These are phyloP conservation scores for Metalampra italica DNA, from an alignment of 2,888 invertebrate species.

Conservation along the genomic window DNA sequence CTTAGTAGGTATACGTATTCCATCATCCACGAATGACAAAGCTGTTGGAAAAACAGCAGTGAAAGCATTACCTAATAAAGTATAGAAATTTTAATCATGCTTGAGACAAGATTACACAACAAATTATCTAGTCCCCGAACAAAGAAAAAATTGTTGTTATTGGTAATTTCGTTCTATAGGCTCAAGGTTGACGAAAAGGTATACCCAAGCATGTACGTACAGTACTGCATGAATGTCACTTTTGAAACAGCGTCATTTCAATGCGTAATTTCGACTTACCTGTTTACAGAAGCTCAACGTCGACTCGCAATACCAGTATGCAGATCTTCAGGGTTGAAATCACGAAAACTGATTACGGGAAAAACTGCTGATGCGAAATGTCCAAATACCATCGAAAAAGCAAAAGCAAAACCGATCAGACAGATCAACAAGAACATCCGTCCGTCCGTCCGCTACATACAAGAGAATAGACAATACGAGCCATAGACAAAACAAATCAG, in stretches of 20 bases:
- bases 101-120: too few species aligned
- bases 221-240: slow-evolving; percentile 45
- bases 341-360: slow-evolving; percentile 44
- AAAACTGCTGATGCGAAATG: slow-evolving; percentile 44
- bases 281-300: slow-evolving; percentile 28
- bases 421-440: slow-evolving; percentile 58
- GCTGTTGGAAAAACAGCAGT: too few species aligned
- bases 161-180: slow-evolving; percentile 38
- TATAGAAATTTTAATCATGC: too few species aligned
- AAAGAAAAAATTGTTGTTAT: slow-evolving; percentile 54
- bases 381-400: slow-evolving; percentile 51
- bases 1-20: background rate
- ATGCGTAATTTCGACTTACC: slow-evolving; percentile 66
- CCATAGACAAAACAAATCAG: slow-evolving; percentile 47
- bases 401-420: slow-evolving; percentile 52
- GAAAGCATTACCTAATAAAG: too few species aligned
- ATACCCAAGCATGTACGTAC: slow-evolving; percentile 27
- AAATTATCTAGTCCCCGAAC: slow-evolving; percentile 27
- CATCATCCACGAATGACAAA: background rate
- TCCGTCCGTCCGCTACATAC: too few species aligned
- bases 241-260: slow-evolving; percentile 35
- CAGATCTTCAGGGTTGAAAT: slow-evolving; percentile 34
- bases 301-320: slow-evolving; percentile 39
- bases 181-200: slow-evolving; percentile 71
- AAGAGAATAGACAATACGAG: slow-evolving; percentile 27